Evolutionary conservation across 2,888 invertebrate genomes (phyloP), one percentile per base, ranked within the genome.

Genomic region (Drosophila mercatorum): DNA sequence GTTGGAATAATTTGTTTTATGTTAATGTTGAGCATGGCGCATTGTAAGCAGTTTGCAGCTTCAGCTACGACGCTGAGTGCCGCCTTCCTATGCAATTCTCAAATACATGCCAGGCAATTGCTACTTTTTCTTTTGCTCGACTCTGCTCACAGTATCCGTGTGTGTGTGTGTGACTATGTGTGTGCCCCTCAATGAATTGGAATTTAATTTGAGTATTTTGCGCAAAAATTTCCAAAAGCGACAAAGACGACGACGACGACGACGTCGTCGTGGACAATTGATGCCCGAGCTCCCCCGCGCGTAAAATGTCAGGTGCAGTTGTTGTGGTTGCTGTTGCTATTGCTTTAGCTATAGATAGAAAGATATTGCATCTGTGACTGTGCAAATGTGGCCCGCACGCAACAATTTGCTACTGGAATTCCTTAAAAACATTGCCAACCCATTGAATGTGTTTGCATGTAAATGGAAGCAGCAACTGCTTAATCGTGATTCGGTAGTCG

Each of bases 1-100:
- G 92, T 92, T 92, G 92, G 92, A 93, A 92, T 92, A 92, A 92
- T 92, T 92, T 92, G 92, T 93, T 92, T 92, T 92, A 92, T 93
- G 92, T 92, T 92, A 93, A 92, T 92, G 91, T 80, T 77, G 83
- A 89, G 87, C 88, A 91, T 90, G 90, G 85, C 84, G 76, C 89
- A 90, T 84, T 90, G 90, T 81, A 76, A 78, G 58, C 74, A 70
- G 72, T 80, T 59, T 68, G 49, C 63, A 63, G 62, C 38, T 51
- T 53, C 44, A 46, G 59, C 60, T 64, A 49, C 64, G 28, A 62
- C 22, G 47, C 34, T 31, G 60, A 60, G 64, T 51, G 65, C 57
- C 49, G 67, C 80, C 80, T 77, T 71, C 64, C 80, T 75, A 64
- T 75, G 68, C 68, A 62, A 74, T 79, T 80, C 83, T 74, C 72